Percentiles rank a stretch among this genome's conserved stretches.
Evolutionary conservation across 2,888 invertebrate species (phyloP).

Genomic region (Dusona sp.): DNA sequence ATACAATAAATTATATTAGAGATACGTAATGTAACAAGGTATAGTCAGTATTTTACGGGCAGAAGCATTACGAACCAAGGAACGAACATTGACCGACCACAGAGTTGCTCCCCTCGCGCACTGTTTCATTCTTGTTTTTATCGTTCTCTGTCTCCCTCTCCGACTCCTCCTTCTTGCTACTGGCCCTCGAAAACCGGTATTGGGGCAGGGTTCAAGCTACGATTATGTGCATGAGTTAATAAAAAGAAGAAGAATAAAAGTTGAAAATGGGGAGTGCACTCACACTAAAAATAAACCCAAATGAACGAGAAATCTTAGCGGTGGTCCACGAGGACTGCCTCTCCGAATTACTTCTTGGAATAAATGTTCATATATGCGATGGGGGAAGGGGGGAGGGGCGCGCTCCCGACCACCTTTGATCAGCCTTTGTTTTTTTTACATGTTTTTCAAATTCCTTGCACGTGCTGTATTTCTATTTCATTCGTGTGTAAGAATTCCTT

Average conservation of each 20-base stretch:
- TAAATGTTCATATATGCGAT: not conserved
- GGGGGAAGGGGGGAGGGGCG: not conserved
- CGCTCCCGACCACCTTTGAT: not conserved
- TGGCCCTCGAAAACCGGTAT: constrained; percentile 59
- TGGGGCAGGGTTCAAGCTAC: constrained; percentile 9
- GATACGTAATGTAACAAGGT: not conserved
- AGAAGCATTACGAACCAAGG: constrained; percentile 25
- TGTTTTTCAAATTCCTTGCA: not conserved
- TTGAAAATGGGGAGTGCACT: not conserved
- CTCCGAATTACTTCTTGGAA: not conserved
- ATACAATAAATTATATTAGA: not conserved
- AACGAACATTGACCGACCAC: constrained; percentile 51
- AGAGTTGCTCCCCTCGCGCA: not conserved
- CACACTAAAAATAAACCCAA: not conserved
- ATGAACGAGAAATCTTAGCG: constrained; percentile 33
- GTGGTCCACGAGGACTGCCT: constrained; percentile 28
- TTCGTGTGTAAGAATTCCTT: not conserved
- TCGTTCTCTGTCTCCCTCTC: constrained; percentile 15
- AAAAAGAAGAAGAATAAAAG: constrained; percentile 41
- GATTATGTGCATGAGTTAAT: constrained; percentile 17
- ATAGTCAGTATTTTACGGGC: constrained; percentile 1
- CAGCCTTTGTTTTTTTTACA: not conserved
- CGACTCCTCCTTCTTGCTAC: not conserved
- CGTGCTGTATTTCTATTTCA: not conserved
- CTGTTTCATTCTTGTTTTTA: constrained; percentile 8